Evolutionary conservation across 2,888 invertebrate species (phyloP).

Genomic region (Trissolcus brochymenae): DNA sequence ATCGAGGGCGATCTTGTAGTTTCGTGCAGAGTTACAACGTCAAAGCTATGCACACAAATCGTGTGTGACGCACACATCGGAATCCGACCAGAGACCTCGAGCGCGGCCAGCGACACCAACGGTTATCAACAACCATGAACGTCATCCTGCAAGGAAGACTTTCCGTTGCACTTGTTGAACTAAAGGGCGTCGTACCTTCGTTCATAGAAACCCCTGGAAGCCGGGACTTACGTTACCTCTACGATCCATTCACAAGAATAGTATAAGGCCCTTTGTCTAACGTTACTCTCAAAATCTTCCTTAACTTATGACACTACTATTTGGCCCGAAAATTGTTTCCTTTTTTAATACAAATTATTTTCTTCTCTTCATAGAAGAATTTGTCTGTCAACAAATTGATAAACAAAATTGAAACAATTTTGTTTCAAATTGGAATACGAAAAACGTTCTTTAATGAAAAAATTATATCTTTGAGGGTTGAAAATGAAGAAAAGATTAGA

Average conservation of each 20-base stretch:
- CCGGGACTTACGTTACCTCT: background rate
- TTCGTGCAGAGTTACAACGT: background rate
- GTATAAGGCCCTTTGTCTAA: too few species aligned
- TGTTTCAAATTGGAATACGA: too few species aligned
- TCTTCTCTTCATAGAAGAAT: too few species aligned
- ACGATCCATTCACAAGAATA: background rate
- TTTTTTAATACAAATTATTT: background rate
- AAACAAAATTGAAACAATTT: too few species aligned
- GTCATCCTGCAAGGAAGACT: conserved; percentile 44
- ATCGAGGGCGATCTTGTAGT: too few species aligned
- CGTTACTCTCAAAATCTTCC: too few species aligned
- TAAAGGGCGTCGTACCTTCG: conserved; percentile 45
- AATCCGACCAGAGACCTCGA: conserved; percentile 71
- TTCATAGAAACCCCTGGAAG: conserved; percentile 22
- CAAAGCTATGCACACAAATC: conserved; percentile 52
- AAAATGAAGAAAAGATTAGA: too few species aligned
- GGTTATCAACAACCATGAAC: conserved; percentile 54
- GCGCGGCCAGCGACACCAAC: conserved; percentile 70
- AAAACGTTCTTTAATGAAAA: too few species aligned
- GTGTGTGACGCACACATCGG: conserved; percentile 70
- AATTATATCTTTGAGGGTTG: too few species aligned
- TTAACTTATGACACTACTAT: too few species aligned
- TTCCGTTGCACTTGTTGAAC: conserved; percentile 51
- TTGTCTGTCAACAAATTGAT: background rate
- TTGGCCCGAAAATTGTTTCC: too few species aligned